Conservation (phyloP, 1,140 invertebrate species). For the Cylas formicarius region DNA sequence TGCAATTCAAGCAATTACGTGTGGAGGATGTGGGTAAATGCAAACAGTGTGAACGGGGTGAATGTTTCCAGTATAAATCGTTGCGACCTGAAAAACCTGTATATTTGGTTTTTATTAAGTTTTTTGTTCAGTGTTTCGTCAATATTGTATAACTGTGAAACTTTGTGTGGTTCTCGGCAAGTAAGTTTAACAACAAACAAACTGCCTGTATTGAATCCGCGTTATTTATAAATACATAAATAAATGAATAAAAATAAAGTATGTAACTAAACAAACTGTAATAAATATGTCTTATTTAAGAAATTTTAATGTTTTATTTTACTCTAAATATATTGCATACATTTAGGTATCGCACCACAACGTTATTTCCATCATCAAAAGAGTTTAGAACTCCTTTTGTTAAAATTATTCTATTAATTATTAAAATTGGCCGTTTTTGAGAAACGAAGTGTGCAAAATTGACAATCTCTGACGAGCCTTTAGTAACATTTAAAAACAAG, state of each 20-base stretch:
- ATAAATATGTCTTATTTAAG: slow-evolving; percentile 40
- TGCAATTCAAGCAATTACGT: slow-evolving; percentile 34
- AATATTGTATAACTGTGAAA: slow-evolving; percentile 34
- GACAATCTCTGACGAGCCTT: too few species aligned
- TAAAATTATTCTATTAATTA: too few species aligned
- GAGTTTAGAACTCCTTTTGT: too few species aligned
- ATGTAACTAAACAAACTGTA: slow-evolving; percentile 39
- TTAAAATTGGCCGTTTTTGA: too few species aligned
- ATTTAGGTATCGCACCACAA: too few species aligned
- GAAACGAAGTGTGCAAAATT: too few species aligned
- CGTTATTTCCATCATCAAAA: too few species aligned
- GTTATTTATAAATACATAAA: slow-evolving; percentile 35
- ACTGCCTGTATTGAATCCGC: slow-evolving; percentile 35
- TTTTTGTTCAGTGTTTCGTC: slow-evolving; percentile 31
- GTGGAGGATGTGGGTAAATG: slow-evolving; percentile 23
- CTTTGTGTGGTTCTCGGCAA: slow-evolving; percentile 30
- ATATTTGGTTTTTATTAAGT: slow-evolving; percentile 32
- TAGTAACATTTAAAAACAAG: too few species aligned
- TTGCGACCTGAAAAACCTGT: slow-evolving; percentile 34
- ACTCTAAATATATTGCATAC: too few species aligned
- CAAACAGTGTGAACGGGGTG: slow-evolving; percentile 18
- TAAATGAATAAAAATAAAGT: slow-evolving; percentile 26
- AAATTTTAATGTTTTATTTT: too few species aligned
- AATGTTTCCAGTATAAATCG: slow-evolving; percentile 25
- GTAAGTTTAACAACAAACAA: slow-evolving; percentile 23